phyloP scores from a whole-genome alignment of 2,888 invertebrate species.

The Tillus elongatus region DNA sequence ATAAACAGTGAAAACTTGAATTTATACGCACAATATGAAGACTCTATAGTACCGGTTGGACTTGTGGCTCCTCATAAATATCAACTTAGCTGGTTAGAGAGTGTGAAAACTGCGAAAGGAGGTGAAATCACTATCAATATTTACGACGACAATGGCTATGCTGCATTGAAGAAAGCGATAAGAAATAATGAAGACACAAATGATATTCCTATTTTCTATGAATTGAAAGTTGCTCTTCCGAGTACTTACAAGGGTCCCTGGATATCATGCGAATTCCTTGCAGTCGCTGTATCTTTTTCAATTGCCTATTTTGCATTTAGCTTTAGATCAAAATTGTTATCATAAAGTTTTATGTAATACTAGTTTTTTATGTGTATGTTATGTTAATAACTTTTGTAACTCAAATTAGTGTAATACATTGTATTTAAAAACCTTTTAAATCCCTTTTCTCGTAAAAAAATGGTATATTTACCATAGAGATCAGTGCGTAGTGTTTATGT shows the following conservation, averaged over 20 bases:
- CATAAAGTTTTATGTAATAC: conserved; percentile 6
- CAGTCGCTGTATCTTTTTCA: conserved; percentile 61
- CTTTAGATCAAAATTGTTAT: conserved; percentile 65
- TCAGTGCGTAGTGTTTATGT: no score
- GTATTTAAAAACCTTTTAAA: no score
- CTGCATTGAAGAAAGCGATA: conserved; percentile 69
- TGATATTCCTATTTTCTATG: conserved; percentile 56
- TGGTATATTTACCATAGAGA: no score
- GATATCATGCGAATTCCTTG: conserved; percentile 82
- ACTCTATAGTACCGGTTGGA: conserved; percentile 69
- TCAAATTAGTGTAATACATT: no score
- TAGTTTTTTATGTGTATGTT: no score
- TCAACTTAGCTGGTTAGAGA: conserved; percentile 88
- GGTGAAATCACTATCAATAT: conserved; percentile 71
- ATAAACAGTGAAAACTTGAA: conserved; percentile 51
- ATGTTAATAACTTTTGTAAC: no score
- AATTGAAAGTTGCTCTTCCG: conserved; percentile 59
- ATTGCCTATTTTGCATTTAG: conserved; percentile 79
- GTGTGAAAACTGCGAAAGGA: conserved; percentile 67
- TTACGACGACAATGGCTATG: conserved; percentile 83
- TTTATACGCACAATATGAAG: conserved; percentile 78
- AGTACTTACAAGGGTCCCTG: conserved; percentile 80
- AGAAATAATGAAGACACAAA: conserved; percentile 54
- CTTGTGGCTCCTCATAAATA: conserved; percentile 66
- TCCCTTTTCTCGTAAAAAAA: no score